A percentile compares a stretch with the other conserved stretches of the same genome.
phyloP scores from a whole-genome alignment of 2,797 vertebrate species.

The Protosalanx chinensis region DNA sequence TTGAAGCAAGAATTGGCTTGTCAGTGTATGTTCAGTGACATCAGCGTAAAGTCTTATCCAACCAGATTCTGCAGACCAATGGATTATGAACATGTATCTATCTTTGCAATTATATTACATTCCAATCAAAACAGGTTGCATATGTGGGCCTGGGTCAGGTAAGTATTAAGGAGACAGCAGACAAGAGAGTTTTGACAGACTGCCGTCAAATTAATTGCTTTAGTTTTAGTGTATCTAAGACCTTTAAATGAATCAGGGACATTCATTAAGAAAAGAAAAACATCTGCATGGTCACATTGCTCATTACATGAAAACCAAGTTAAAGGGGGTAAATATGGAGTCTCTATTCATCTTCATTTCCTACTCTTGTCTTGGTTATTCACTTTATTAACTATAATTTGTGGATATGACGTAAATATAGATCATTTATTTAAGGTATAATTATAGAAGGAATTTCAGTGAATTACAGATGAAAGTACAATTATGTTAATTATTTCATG shows the following conservation, averaged over 20 bases:
- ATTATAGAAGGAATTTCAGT: slow-evolving; percentile 6
- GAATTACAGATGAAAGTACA: slow-evolving; percentile 4
- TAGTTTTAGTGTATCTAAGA: slow-evolving; percentile 6
- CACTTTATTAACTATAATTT: no score
- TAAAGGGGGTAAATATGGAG: background rate
- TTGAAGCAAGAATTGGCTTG: no score
- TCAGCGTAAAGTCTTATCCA: slow-evolving; percentile 15
- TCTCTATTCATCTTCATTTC: no score
- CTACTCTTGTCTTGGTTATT: no score
- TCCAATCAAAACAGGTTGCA: slow-evolving; percentile 14
- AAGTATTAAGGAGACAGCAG: background rate
- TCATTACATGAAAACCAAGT: slow-evolving; percentile 4
- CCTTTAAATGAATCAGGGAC: slow-evolving; percentile 6
- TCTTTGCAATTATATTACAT: slow-evolving; percentile 4
- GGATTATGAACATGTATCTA: no score
- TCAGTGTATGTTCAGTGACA: background rate
- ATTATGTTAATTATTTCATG: background rate
- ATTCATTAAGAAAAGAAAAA: background rate
- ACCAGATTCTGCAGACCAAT: no score
- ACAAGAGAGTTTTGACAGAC: slow-evolving; percentile 7
- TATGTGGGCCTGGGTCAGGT: background rate
- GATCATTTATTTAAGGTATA: background rate
- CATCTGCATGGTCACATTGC: background rate
- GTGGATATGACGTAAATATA: background rate
- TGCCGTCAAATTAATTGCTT: slow-evolving; percentile 4